Evolutionary conservation across 2,888 invertebrate species (phyloP).

Genomic region (Ferdinandea cuprea): DNA sequence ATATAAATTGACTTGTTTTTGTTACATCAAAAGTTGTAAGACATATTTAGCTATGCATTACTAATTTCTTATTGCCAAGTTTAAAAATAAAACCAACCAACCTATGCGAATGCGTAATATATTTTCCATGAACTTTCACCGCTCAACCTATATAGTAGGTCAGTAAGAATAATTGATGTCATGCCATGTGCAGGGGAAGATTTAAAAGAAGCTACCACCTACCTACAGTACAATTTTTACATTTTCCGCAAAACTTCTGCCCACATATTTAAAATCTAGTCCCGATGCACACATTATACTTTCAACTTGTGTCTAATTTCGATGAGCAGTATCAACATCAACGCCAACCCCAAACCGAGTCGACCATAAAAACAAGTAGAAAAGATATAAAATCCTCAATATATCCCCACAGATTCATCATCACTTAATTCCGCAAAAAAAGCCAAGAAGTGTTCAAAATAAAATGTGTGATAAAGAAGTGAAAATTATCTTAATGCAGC

Average conservation of each 20-base stretch:
- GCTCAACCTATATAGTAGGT: background rate
- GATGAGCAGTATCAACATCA: constrained; percentile 20
- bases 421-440: constrained; percentile 36
- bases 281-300: constrained; percentile 3
- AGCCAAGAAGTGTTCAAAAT: constrained; percentile 30
- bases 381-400: constrained; percentile 33
- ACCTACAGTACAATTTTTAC: too few species aligned
- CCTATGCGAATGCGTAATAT: background rate
- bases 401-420: constrained; percentile 48
- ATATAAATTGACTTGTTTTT: constrained; percentile 1
- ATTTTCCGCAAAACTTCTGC: background rate
- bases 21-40: background rate
- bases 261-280: background rate
- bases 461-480: constrained; percentile 56
- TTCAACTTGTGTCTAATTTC: constrained; percentile 27
- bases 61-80: too few species aligned
- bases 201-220: too few species aligned
- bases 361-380: constrained; percentile 20
- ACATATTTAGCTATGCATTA: too few species aligned
- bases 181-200: background rate
- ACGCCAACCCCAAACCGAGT: too few species aligned
- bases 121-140: background rate
- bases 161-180: background rate
- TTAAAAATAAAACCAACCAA: too few species aligned
- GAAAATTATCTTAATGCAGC: constrained; percentile 66